Base-by-base conservation (phyloP, 2,888 invertebrate genomes). In the Aromia moschata region DNA sequence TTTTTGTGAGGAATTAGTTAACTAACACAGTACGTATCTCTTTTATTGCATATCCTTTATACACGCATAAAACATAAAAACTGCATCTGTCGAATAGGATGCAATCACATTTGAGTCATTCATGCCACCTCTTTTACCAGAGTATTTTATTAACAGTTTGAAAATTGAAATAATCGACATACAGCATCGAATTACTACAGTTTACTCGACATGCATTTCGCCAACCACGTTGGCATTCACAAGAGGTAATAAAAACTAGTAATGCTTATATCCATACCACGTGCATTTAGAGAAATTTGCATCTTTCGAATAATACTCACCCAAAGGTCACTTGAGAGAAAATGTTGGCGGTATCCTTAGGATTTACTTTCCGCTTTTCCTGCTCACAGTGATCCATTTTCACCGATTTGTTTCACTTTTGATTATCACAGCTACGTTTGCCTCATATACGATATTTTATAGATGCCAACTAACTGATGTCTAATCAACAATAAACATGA, bases 261-360 rank as follows among this genome's bases (percentile, higher is more conserved):
- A 51, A 16, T 38, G 25, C 36, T 5, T 25, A 25, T n/a, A n/a
- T 12, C 11, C 15, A 17, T 25, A 2, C 38, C 31, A 5, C 7
- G 12, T 37, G 11, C 44, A 16, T n/a, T n/a, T n/a, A n/a, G 25
- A 14, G 30, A 7, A 18, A 36, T 1, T 25, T 15, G 11, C 9
- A 33, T 31, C 17, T 40, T 11, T 36, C 4, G 43, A n/a, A 40
- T 40, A 15, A 16, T 60, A 71, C 72, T 71, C 58, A 73, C 71
- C 56, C 57, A 60, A 73, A 73, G n/a, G 68, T 66, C 16, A 71
- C 40, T 18, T 61, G 15, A 11, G 71, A 72, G 40, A 70, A 56
- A 10, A 71, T 60, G 61, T 72, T 73, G 2, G 73, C 71, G 1
- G 58, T 66, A 40, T 73, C 71, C 18, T 62, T 61, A 1, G 72